Evolutionary conservation across 2,888 invertebrate species (phyloP).

Genomic region (Caenorhabditis uteleia): DNA sequence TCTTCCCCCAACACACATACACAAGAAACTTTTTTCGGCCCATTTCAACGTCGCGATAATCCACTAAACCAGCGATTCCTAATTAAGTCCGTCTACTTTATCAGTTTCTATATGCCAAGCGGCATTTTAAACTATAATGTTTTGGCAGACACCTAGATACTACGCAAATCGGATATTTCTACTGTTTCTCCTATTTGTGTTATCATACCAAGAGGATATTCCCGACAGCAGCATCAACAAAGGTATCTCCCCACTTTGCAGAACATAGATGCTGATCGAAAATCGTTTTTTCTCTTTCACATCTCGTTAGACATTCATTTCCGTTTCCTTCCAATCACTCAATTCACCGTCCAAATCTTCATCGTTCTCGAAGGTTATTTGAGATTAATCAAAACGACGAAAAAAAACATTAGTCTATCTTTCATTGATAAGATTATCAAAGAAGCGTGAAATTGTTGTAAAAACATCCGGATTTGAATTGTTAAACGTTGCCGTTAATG

Average conservation of each 20-base stretch:
- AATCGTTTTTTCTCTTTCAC: neutral
- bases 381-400: neutral
- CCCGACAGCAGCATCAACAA: too few species aligned
- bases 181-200: too few species aligned
- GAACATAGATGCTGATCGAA: neutral
- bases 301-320: conserved; percentile 3
- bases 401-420: neutral
- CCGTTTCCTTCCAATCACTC: conserved; percentile 16
- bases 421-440: neutral
- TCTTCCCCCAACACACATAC: neutral
- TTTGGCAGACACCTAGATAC: too few species aligned
- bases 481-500: neutral
- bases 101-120: too few species aligned
- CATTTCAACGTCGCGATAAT: too few species aligned
- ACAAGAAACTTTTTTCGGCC: too few species aligned
- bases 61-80: neutral
- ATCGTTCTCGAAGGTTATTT: conserved; percentile 20
- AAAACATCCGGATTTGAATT: conserved; percentile 18
- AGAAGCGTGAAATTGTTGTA: conserved; percentile 13
- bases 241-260: too few species aligned
- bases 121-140: too few species aligned
- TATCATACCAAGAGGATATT: too few species aligned
- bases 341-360: conserved; percentile 10
- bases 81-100: neutral
- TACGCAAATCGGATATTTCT: too few species aligned